These are phyloP conservation scores for Samia ricini DNA, from an alignment of 1,140 invertebrate species.

Conservation along the genomic window DNA sequence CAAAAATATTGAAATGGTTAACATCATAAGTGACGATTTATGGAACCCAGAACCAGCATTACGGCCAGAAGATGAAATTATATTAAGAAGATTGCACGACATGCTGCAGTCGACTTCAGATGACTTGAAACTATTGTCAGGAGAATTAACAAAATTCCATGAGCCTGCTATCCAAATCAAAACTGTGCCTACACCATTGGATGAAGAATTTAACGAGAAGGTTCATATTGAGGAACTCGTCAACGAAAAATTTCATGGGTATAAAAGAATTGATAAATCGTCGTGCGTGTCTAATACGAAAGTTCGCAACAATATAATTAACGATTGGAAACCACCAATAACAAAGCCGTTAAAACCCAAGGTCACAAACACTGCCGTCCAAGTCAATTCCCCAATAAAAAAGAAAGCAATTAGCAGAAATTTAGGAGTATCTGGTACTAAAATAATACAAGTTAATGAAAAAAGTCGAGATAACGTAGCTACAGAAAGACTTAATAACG, in stretches of 20 bases:
- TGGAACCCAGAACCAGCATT: conserved; percentile 63
- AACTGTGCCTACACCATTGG: conserved; percentile 55
- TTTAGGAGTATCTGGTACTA: conserved; percentile 46
- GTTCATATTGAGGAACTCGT: conserved; percentile 71
- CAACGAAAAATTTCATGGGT: conserved; percentile 68
- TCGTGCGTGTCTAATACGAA: conserved; percentile 15
- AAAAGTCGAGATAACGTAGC: conserved; percentile 23
- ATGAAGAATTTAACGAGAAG: conserved; percentile 73
- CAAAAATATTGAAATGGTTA: conserved; percentile 64
- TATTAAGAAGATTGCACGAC: conserved; percentile 62
- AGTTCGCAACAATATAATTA: conserved; percentile 21
- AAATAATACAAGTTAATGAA: conserved; percentile 48
- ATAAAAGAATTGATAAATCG: conserved; percentile 52
- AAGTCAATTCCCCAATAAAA: conserved; percentile 34
- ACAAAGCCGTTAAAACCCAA: conserved; percentile 30
- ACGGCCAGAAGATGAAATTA: conserved; percentile 65
- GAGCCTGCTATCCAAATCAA: conserved; percentile 51
- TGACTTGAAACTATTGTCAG: conserved; percentile 64
- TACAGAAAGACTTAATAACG: conserved; percentile 34
- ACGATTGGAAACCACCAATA: conserved; percentile 19
- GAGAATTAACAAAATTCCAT: conserved; percentile 52
- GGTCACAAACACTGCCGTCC: conserved; percentile 30
- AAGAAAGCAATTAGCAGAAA: conserved; percentile 39
- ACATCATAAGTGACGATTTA: conserved; percentile 62
- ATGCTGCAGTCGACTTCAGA: conserved; percentile 70